Evolutionary conservation across 1,140 invertebrate species (phyloP), one percentile per base, ranked within the genome.

Genomic region (Subanguina moxae): DNA sequence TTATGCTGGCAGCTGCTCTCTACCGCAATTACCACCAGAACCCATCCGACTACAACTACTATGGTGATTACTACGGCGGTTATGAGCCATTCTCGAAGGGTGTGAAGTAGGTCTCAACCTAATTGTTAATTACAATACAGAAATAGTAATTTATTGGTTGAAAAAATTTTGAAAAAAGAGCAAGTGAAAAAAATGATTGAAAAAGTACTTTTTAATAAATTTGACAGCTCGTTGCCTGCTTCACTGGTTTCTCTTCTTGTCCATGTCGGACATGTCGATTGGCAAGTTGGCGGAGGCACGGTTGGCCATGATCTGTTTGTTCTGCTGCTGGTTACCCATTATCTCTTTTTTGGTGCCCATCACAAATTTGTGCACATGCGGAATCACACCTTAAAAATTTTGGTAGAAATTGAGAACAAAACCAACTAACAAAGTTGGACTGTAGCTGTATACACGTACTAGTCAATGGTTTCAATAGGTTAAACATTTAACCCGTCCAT

Each of bases 351-450:
- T 52, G 48, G n/a, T 63, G 38, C 38, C 42, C 23, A 70, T 38
- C 43, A 70, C 46, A 28, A 58, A 56, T 21, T 58, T 56, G 27
- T 70, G 68, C 27, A 70, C 59, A 27, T 70, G 68, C 46, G 68
- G 68, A 68, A 70, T 61, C 13, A 70, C 68, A n/a, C 58, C 58
- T 61, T 5, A 13, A 30, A n/a, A 61, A 43, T 3, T 32, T 21
- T n/a, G n/a, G n/a, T n/a, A n/a, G n/a, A n/a, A n/a, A n/a, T n/a
- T n/a, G n/a, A n/a, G n/a, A n/a, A n/a, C n/a, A n/a, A n/a, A n/a
- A n/a, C n/a, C n/a, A n/a, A n/a, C n/a, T n/a, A n/a, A n/a, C n/a
- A n/a, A n/a, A n/a, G n/a, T n/a, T n/a, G n/a, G n/a, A n/a, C n/a
- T n/a, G n/a, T n/a, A n/a, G n/a, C n/a, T n/a, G n/a, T n/a, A n/a